These are phyloP conservation scores for Kryptolebias marmoratus DNA, from an alignment of 2,113 vertebrate species.

Conservation along the genomic window DNA sequence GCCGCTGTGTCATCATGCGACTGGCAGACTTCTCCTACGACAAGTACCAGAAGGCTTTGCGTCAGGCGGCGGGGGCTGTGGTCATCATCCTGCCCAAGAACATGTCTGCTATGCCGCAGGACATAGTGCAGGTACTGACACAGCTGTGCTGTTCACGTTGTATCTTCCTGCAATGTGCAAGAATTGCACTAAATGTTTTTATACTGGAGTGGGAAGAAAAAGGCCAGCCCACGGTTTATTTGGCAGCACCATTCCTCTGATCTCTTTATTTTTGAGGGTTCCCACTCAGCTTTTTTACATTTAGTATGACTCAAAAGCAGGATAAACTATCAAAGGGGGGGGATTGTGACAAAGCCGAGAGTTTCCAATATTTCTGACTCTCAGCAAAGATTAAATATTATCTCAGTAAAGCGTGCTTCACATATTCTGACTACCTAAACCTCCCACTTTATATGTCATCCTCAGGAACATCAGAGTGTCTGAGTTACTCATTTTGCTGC, in stretches of 20 bases:
- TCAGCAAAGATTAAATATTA: not conserved
- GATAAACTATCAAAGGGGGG: not conserved
- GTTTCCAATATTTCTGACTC: not conserved
- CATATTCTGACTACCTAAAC: slow-evolving; percentile 14
- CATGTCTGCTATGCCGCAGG: slow-evolving; percentile 94
- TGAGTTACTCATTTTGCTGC: slow-evolving; percentile 19
- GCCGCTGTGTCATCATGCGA: slow-evolving; percentile 95
- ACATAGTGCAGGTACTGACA: slow-evolving; percentile 87
- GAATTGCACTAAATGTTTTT: not conserved
- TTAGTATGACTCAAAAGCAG: not conserved
- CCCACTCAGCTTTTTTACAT: not conserved
- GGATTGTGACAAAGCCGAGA: not conserved
- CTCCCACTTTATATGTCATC: not conserved
- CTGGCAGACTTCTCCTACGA: slow-evolving; percentile 94
- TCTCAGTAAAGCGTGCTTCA: not conserved
- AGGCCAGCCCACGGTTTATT: not conserved
- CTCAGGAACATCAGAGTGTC: not conserved
- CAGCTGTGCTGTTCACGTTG: too few species aligned
- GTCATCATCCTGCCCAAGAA: slow-evolving; percentile 94
- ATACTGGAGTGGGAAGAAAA: not conserved
- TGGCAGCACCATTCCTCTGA: not conserved
- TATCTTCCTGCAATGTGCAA: not conserved
- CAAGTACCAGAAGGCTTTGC: slow-evolving; percentile 94
- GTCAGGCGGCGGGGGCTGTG: slow-evolving; percentile 94
- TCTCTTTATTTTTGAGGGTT: not conserved